phyloP scores from a whole-genome alignment of 2,888 invertebrate genomes.

The Tipula helvola region DNA sequence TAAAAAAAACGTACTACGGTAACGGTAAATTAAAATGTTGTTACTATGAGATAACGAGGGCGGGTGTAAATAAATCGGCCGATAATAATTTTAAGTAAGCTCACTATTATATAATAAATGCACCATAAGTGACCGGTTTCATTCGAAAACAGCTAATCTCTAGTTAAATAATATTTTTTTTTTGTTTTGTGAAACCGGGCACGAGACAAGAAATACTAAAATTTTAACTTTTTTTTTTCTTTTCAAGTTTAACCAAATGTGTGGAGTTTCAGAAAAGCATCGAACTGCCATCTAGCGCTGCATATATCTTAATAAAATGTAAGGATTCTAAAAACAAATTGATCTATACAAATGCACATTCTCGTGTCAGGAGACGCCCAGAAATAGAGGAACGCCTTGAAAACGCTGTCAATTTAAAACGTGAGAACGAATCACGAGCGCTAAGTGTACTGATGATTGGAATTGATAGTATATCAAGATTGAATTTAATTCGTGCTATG shows the following conservation, averaged over 20 bases:
- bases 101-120: too few species aligned
- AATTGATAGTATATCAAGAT: slow-evolving; percentile 72
- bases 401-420: slow-evolving; percentile 19
- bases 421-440: slow-evolving; percentile 35
- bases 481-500: slow-evolving; percentile 65
- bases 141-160: too few species aligned
- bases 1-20: slow-evolving; percentile 20
- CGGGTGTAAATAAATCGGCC: slow-evolving; percentile 21
- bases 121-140: too few species aligned
- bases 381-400: slow-evolving; percentile 37
- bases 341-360: slow-evolving; percentile 35
- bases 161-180: not conserved
- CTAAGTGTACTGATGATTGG: slow-evolving; percentile 66
- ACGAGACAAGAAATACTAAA: not conserved
- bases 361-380: slow-evolving; percentile 40
- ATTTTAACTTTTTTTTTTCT: not conserved
- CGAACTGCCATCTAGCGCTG: slow-evolving; percentile 30
- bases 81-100: slow-evolving; percentile 24
- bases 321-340: slow-evolving; percentile 19
- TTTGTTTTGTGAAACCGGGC: not conserved
- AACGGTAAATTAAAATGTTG: slow-evolving; percentile 25
- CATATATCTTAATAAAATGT: slow-evolving; percentile 42
- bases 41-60: slow-evolving; percentile 26
- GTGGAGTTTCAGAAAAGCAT: slow-evolving; percentile 33
- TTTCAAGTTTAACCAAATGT: slow-evolving; percentile 30